Evolutionary conservation across 2,888 invertebrate species (phyloP).

Genomic region (Arge pagana): DNA sequence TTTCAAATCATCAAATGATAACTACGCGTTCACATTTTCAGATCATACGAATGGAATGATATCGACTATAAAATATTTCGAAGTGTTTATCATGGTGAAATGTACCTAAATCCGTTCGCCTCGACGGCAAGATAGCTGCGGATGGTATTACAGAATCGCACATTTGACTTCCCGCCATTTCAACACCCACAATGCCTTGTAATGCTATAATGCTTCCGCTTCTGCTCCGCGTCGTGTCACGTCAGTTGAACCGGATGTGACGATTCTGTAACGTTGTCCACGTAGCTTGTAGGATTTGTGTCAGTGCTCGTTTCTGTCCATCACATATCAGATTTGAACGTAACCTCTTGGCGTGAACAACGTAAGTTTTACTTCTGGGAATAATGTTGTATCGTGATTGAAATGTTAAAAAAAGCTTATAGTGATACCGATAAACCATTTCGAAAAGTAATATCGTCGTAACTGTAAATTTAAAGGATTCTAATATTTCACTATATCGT

Average conservation of each 20-base stretch:
- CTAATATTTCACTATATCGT: neutral
- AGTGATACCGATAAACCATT: neutral
- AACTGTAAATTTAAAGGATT: conserved; percentile 6
- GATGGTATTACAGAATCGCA: no score
- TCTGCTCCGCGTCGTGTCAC: conserved; percentile 31
- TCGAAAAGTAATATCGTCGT: neutral
- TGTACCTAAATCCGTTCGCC: no score
- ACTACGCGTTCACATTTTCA: no score
- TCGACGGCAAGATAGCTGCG: no score
- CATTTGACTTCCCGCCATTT: no score
- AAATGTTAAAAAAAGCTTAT: neutral
- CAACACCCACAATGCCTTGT: conserved; percentile 2
- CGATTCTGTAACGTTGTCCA: conserved; percentile 42
- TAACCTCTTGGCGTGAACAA: conserved; percentile 30
- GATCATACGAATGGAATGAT: no score
- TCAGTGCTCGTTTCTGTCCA: conserved; percentile 31
- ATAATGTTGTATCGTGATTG: neutral
- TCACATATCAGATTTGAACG: conserved; percentile 36
- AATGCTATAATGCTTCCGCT: conserved; percentile 19
- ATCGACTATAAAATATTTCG: no score
- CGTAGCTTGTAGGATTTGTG: conserved; percentile 39
- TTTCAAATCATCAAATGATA: no score
- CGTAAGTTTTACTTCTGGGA: conserved; percentile 29
- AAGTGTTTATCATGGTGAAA: no score
- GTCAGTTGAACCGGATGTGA: conserved; percentile 48